These are phyloP conservation scores for Whitmania pigra DNA, from an alignment of 1,140 invertebrate genomes.

Conservation along the genomic window DNA sequence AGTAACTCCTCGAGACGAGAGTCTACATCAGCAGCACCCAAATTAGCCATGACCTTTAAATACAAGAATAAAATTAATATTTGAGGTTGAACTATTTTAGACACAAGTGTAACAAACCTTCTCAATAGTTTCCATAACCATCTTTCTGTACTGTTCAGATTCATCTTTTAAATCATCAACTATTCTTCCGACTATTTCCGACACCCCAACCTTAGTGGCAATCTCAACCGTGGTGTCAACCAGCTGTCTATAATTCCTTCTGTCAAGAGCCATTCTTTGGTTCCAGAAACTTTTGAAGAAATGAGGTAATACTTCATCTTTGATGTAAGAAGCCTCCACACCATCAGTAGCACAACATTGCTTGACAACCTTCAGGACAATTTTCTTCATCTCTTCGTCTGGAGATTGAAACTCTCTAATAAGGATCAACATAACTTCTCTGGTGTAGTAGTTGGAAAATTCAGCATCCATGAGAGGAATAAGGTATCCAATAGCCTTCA, in stretches of 20 bases:
- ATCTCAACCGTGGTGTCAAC: slow-evolving; percentile 99
- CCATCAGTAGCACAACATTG: slow-evolving; percentile 99
- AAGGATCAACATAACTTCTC: slow-evolving; percentile 98
- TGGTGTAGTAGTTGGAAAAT: slow-evolving; percentile 97
- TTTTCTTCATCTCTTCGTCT: slow-evolving; percentile 99
- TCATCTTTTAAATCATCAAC: slow-evolving; percentile 99
- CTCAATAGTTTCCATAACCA: slow-evolving; percentile 99
- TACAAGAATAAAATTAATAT: background rate
- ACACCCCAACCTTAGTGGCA: slow-evolving; percentile 89
- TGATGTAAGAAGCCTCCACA: slow-evolving; percentile 97
- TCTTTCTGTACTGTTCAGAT: slow-evolving; percentile 98
- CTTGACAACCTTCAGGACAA: slow-evolving; percentile 99
- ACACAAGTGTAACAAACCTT: slow-evolving; percentile 48
- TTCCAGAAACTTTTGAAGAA: slow-evolving; percentile 99
- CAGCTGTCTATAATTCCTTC: slow-evolving; percentile 83
- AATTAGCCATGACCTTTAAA: slow-evolving; percentile 65
- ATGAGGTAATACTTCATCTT: slow-evolving; percentile 93
- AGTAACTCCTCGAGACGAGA: slow-evolving; percentile 92
- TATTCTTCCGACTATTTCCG: slow-evolving; percentile 94
- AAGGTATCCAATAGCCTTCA: slow-evolving; percentile 97
- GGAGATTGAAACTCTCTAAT: slow-evolving; percentile 98
- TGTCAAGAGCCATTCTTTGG: slow-evolving; percentile 94
- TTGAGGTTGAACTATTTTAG: background rate
- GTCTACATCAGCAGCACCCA: slow-evolving; percentile 95
- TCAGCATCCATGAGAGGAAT: slow-evolving; percentile 99